Conservation (phyloP, 2,797 vertebrate species). For the Pangasius mekongensis region DNA sequence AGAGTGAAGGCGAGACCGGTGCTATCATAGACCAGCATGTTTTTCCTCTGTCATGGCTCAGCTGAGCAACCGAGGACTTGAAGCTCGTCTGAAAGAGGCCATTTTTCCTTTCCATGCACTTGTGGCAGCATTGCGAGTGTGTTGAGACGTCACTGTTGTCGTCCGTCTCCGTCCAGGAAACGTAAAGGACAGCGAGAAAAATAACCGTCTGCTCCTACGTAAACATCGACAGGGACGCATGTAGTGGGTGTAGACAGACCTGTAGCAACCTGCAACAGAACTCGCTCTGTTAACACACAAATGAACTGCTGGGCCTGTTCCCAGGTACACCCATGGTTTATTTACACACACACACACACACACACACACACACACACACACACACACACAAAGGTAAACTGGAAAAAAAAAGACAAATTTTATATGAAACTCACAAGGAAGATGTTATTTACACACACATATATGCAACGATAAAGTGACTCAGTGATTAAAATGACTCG, state of each 20-base stretch:
- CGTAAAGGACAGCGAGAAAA: not conserved
- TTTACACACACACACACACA: conserved; percentile 9
- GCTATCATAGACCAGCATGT: not conserved
- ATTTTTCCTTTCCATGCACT: not conserved
- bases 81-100: not conserved
- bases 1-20: not conserved
- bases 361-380: conserved; percentile 22
- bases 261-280: conserved; percentile 52
- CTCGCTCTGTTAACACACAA: conserved; percentile 28
- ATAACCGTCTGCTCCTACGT: not conserved
- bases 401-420: not conserved
- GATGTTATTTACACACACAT: not conserved
- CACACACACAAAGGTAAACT: not conserved
- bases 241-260: conserved; percentile 34
- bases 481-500: too few relatives aligned
- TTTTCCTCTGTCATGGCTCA: not conserved
- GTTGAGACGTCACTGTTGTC: not conserved
- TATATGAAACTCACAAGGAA: conserved; percentile 20
- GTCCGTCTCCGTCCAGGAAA: not conserved
- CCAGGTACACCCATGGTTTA: conserved; percentile 4
- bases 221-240: not conserved
- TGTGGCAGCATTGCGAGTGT: not conserved
- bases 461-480: not conserved
- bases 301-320: conserved; percentile 12
- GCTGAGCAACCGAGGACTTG: not conserved